Conservation (phyloP, 30 jellyfish, hydroid and myxozoan genomes). For the Chrysaora quinquecirrha region DNA sequence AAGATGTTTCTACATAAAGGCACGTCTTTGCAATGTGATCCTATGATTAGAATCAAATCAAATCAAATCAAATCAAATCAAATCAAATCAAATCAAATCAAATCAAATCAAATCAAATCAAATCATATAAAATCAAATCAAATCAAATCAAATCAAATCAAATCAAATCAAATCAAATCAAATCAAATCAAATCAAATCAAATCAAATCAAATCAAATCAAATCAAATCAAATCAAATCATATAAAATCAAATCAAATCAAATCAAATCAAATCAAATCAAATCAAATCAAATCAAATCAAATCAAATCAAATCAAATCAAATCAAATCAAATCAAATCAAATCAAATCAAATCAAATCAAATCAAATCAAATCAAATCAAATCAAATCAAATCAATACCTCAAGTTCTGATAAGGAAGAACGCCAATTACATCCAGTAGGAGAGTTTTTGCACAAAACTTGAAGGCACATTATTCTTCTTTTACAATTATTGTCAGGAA, state of each 20-base stretch:
- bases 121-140: too few relatives aligned
- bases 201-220: not conserved
- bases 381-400: constrained; percentile 10
- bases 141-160: too few relatives aligned
- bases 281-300: too few relatives aligned
- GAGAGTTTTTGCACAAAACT: constrained; percentile 11
- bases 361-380: too few relatives aligned
- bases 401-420: constrained; percentile 21
- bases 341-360: too few relatives aligned
- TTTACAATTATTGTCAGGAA: constrained; percentile 51
- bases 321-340: too few relatives aligned
- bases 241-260: not conserved
- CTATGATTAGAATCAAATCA: not conserved
- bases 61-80: not conserved
- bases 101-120: too few relatives aligned
- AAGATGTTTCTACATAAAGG: constrained; percentile 16
- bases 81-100: not conserved
- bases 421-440: constrained; percentile 50
- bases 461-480: constrained; percentile 39
- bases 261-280: not conserved
- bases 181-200: not conserved
- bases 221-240: not conserved
- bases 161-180: too few relatives aligned
- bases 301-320: too few relatives aligned
- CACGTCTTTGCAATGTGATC: constrained; percentile 32